phyloP scores from a whole-genome alignment of 1,140 invertebrate species.

The Cyclargus thomasi region DNA sequence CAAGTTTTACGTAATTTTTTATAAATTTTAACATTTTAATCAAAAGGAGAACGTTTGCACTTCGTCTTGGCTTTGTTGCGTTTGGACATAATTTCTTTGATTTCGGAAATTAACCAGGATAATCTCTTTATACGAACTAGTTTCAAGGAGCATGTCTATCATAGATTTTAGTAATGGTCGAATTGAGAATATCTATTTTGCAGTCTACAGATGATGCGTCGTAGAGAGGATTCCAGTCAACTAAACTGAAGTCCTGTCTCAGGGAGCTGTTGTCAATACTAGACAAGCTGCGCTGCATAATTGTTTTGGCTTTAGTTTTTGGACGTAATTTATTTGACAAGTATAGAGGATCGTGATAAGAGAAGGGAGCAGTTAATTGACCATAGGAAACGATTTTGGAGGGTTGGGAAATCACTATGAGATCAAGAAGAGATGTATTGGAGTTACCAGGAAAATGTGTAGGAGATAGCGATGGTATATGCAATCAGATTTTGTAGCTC shows the following conservation, averaged over 20 bases:
- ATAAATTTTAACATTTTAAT: too few relatives aligned
- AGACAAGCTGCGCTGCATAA: neutral
- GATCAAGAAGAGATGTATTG: neutral
- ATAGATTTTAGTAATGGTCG: neutral
- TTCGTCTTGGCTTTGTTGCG: too few relatives aligned
- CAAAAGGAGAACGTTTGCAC: too few relatives aligned
- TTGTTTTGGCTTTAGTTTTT: neutral
- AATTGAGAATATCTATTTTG: neutral
- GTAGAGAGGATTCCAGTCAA: neutral
- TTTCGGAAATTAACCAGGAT: neutral
- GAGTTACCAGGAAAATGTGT: neutral
- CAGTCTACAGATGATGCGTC: neutral
- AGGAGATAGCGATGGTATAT: too few relatives aligned
- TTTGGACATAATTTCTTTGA: too few relatives aligned
- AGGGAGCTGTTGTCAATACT: neutral
- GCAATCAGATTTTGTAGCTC: too few relatives aligned
- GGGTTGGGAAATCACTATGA: neutral
- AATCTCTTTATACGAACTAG: neutral
- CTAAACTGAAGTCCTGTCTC: neutral
- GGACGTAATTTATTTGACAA: slow-evolving; percentile 10
- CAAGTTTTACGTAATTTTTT: too few relatives aligned
- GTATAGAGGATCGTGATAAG: slow-evolving; percentile 17
- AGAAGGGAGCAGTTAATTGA: slow-evolving; percentile 20
- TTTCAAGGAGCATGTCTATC: neutral
- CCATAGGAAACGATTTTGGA: slow-evolving; percentile 6